Evolutionary conservation across 2,113 vertebrate species (phyloP).

Genomic region (Hemichromis elongatus): DNA sequence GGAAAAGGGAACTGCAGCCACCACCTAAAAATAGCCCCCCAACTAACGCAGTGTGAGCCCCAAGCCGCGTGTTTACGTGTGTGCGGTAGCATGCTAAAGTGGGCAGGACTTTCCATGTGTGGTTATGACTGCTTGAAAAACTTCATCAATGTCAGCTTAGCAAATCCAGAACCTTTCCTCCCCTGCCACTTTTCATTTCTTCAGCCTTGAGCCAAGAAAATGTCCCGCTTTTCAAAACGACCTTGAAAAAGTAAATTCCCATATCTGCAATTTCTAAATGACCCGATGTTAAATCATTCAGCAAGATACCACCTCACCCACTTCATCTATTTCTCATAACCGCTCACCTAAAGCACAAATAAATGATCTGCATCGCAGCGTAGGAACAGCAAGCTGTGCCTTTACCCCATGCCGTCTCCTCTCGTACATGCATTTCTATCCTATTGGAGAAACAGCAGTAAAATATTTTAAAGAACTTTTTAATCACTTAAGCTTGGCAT

Average conservation of each 20-base stretch:
- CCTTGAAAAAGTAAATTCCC: conserved; percentile 23
- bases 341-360: conserved; percentile 25
- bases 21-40: conserved; percentile 35
- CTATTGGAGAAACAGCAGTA: conserved; percentile 13
- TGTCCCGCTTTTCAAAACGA: neutral
- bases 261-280: conserved; percentile 30
- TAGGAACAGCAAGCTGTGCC: neutral
- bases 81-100: conserved; percentile 8
- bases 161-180: conserved; percentile 12
- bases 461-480: conserved; percentile 57
- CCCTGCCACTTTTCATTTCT: conserved; percentile 14
- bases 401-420: neutral
- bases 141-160: conserved; percentile 47
- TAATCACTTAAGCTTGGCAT: conserved; percentile 52
- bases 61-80: neutral
- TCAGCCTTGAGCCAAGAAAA: conserved; percentile 18
- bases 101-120: conserved; percentile 33
- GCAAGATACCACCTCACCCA: conserved; percentile 1
- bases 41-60: neutral
- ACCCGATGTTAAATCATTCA: conserved; percentile 41
- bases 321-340: conserved; percentile 20
- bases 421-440: neutral
- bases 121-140: conserved; percentile 37
- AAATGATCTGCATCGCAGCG: conserved; percentile 10
- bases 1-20: conserved; percentile 35